Conservation (phyloP, 2,113 vertebrate species). For the Cyanoramphus novaezelandiae region DNA sequence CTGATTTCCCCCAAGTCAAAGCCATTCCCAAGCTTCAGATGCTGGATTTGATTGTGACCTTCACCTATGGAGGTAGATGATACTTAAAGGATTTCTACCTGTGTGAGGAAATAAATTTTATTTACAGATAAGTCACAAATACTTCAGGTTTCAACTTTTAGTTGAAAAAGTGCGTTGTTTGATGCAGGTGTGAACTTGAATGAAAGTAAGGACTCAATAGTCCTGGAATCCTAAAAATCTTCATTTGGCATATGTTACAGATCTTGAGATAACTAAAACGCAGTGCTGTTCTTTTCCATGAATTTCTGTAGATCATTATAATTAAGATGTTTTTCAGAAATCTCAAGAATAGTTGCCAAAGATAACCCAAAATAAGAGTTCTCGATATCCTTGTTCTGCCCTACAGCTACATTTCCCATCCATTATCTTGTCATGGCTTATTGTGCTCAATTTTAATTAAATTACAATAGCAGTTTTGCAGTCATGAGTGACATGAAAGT, state of each 20-base stretch:
- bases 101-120: neutral
- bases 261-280: neutral
- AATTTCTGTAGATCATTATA: neutral
- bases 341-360: neutral
- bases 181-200: neutral
- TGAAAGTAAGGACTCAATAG: neutral
- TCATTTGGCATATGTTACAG: neutral
- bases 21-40: neutral
- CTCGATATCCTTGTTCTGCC: neutral
- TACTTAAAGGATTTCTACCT: neutral
- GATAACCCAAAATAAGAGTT: neutral
- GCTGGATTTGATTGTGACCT: neutral
- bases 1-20: neutral
- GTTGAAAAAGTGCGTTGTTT: neutral
- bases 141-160: neutral
- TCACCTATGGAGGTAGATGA: neutral
- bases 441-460: constrained; percentile 73
- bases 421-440: constrained; percentile 52
- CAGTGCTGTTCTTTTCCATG: constrained; percentile 2
- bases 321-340: constrained; percentile 8
- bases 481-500: constrained; percentile 48
- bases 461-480: constrained; percentile 40
- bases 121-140: neutral
- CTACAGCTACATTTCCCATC: neutral
- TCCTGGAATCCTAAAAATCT: neutral